Conservation (phyloP, 2,113 vertebrate genomes). For the Phoxinus phoxinus region DNA sequence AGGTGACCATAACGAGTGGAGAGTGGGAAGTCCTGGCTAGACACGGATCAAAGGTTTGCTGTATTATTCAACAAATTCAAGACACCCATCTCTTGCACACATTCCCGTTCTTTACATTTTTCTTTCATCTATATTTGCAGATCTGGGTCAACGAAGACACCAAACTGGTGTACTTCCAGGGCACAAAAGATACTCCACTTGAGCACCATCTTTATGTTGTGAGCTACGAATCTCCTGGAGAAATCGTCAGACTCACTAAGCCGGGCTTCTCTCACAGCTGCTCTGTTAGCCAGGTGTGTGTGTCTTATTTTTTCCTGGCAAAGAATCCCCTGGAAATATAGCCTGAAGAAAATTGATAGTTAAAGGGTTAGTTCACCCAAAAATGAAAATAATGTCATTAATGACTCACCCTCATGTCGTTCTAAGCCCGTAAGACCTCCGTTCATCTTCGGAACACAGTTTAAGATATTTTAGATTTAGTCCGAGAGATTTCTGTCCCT, state of each 20-base stretch:
- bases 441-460: no score
- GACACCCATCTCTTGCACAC: not conserved
- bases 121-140: conserved; percentile 64
- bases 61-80: not conserved
- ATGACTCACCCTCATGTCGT: no score
- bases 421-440: no score
- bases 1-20: conserved; percentile 87
- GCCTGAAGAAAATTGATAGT: not conserved
- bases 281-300: conserved; percentile 90
- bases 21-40: conserved; percentile 95
- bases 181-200: conserved; percentile 91
- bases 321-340: not conserved
- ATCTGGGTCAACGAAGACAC: conserved; percentile 96
- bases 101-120: not conserved
- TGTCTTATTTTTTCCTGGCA: not conserved
- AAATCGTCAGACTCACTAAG: conserved; percentile 89
- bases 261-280: conserved; percentile 95
- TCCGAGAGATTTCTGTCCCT: no score
- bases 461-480: no score
- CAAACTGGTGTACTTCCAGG: conserved; percentile 93
- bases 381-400: no score
- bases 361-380: no score
- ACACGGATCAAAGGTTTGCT: conserved; percentile 90
- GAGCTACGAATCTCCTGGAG: conserved; percentile 86
- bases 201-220: conserved; percentile 96